Evolutionary conservation across 2,797 vertebrate species (phyloP).

Genomic region (Peromyscus aztecus): DNA sequence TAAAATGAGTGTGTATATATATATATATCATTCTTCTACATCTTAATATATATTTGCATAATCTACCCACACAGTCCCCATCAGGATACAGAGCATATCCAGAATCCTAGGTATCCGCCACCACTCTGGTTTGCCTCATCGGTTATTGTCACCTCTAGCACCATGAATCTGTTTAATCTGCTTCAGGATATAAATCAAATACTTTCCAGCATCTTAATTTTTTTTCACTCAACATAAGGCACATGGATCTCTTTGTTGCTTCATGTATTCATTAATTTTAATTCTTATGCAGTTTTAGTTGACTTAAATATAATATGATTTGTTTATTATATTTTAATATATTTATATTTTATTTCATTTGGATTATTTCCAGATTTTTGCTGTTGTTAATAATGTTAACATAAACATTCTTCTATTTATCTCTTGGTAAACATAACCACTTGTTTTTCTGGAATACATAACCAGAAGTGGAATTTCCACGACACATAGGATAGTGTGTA

Average conservation of each 20-base stretch:
- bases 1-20: not conserved
- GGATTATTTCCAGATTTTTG: not conserved
- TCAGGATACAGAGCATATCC: not conserved
- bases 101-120: not conserved
- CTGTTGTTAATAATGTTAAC: constrained; percentile 4
- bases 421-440: not conserved
- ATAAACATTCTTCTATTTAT: constrained; percentile 14
- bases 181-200: not conserved
- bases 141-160: not conserved
- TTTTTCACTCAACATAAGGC: not conserved
- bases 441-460: not conserved
- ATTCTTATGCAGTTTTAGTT: not conserved
- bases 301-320: not conserved
- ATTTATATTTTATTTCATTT: constrained; percentile 16
- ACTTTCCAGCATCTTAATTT: not conserved
- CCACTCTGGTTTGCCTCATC: not conserved
- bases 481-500: not conserved
- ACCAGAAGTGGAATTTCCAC: not conserved
- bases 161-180: not conserved
- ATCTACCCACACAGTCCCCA: not conserved
- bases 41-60: not conserved
- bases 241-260: not conserved
- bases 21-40: not conserved
- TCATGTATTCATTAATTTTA: not conserved
- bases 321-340: constrained; percentile 33